Base-by-base conservation (phyloP, 2,888 invertebrate species). In the Octonoba sinensis region DNA sequence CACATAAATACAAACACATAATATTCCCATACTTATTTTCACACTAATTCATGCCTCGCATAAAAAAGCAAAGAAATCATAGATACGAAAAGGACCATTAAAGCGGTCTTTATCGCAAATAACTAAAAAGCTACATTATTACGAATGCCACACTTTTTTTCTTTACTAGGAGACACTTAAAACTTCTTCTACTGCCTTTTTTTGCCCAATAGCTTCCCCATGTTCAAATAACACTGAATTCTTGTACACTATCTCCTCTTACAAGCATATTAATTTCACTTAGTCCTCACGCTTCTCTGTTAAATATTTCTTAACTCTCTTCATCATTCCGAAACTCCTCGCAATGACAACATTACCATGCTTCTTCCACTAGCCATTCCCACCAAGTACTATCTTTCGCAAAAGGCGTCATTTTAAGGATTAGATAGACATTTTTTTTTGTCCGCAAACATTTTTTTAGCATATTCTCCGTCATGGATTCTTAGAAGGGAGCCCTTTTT, bases 361-460 rank as follows among this genome's bases (percentile, higher is more conserved):
- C 65, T 46, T 65, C n/a, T 16, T 22, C 65, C 49, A 47, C 47
- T 47, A 27, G 36, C 46, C 54, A 64, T 60, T 46, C 60, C 59
- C 59, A 56, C 67, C 54, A 24, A 36, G 44, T 16, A 60, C 56
- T 56, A 73, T 73, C 47, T 36, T 54, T 73, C 73, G 46, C 27
- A 81, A 79, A 69, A 69, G 60, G 78, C 72, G 65, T 73, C 79
- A 81, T 81, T 81, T 73, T 22, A 27, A 51, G 74, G 79, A 81
- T 81, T 73, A 73, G 78, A 73, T 64, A 57, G 59, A 60, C 46
- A 46, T 27, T 57, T 65, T 49, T n/a, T 69, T 54, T 44, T 47
- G 51, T 67, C 47, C n/a, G 16, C 59, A 18, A 22, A 24, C 60
- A 72, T 71, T 56, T 73, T n/a, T 56, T 44, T 51, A 56, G 64